These are phyloP conservation scores for Pseudois nayaur DNA, from an alignment of 2,113 vertebrate genomes.

Conservation along the genomic window DNA sequence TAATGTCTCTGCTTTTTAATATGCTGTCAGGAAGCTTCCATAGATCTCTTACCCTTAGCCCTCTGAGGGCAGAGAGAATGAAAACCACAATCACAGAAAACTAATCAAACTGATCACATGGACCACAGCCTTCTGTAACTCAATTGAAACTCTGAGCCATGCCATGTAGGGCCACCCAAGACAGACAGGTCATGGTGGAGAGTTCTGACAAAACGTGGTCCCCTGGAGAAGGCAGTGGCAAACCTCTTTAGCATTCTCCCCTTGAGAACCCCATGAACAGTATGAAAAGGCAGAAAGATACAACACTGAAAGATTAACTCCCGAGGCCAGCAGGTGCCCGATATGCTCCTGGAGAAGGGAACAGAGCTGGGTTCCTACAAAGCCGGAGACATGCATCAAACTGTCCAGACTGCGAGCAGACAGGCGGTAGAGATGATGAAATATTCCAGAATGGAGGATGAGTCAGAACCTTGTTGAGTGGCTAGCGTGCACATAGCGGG, in stretches of 20 bases:
- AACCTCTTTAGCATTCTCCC: rapidly evolving
- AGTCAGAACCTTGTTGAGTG: no score
- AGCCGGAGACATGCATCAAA: rapidly evolving
- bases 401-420: background rate
- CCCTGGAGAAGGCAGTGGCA: background rate
- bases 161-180: rapidly evolving
- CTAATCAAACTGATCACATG: background rate
- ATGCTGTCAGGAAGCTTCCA: background rate
- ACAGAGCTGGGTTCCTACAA: background rate
- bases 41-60: background rate
- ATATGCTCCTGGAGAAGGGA: background rate
- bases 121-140: background rate
- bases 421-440: rapidly evolving
- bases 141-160: background rate
- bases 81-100: background rate
- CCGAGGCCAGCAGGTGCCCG: background rate
- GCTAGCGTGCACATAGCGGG: rapidly evolving
- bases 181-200: rapidly evolving
- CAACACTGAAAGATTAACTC: background rate
- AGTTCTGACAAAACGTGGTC: background rate
- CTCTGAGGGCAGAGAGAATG: background rate
- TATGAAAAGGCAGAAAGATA: background rate
- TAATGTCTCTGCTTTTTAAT: background rate
- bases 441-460: background rate
- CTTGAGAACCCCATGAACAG: background rate